phyloP scores from a whole-genome alignment of 2,888 invertebrate species.

The Tortrix viridana region DNA sequence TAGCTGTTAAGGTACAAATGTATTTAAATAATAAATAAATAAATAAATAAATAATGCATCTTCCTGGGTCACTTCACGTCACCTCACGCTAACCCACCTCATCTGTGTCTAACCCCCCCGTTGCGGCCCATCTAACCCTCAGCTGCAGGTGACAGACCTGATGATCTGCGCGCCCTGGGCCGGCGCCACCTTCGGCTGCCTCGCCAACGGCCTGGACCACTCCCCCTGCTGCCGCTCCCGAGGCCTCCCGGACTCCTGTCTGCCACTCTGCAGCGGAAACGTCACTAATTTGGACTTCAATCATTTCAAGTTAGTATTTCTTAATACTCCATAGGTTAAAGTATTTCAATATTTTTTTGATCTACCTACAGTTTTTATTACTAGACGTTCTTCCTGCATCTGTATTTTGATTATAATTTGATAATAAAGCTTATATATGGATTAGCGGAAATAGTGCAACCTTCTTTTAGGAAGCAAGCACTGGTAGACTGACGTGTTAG shows the following conservation, averaged over 20 bases:
- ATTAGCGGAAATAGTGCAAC: too few species aligned
- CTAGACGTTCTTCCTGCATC: too few species aligned
- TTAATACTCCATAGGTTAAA: background rate
- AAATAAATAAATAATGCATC: too few species aligned
- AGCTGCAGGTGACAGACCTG: conserved; percentile 89
- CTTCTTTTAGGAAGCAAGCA: too few species aligned
- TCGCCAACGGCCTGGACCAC: conserved; percentile 92
- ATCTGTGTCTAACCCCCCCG: conserved; percentile 75
- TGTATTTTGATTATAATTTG: too few species aligned
- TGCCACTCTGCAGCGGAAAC: conserved; percentile 91
- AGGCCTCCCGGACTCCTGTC: conserved; percentile 90
- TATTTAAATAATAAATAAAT: too few species aligned
- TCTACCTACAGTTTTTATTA: too few species aligned
- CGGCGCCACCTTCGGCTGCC: conserved; percentile 90
- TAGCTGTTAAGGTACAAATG: too few species aligned
- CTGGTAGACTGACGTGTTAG: too few species aligned
- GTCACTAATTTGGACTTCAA: conserved; percentile 91
- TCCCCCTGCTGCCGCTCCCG: conserved; percentile 90
- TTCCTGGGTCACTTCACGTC: conserved; percentile 34
- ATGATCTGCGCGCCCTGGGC: conserved; percentile 97
- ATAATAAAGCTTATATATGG: too few species aligned
- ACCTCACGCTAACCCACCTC: conserved; percentile 43
- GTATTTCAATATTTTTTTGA: too few species aligned
- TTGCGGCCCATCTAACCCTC: conserved; percentile 62
- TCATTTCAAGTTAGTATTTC: conserved; percentile 90